Conservation (phyloP, 2,797 vertebrate species). For the Dendrocincla tyrannina region DNA sequence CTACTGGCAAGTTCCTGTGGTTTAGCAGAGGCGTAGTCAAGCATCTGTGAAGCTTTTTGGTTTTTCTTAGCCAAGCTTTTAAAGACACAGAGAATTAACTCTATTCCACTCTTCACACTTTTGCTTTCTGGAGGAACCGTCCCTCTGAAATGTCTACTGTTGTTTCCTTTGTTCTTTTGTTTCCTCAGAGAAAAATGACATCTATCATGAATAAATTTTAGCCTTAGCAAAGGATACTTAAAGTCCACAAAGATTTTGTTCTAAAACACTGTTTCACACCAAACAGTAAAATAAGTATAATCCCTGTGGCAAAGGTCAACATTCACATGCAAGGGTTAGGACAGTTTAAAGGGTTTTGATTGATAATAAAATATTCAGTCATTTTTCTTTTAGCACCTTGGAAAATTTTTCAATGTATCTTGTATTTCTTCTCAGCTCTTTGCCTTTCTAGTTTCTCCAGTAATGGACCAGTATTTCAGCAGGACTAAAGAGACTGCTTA, state of each 20-base stretch:
- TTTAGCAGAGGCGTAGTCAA: not conserved
- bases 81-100: not conserved
- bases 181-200: not conserved
- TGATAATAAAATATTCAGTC: not conserved
- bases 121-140: not conserved
- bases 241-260: not conserved
- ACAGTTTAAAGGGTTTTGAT: not conserved
- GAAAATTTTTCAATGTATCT: not conserved
- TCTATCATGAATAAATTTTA: slow-evolving; percentile 3
- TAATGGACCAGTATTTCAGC: not conserved
- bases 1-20: slow-evolving; percentile 6
- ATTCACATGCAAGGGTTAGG: not conserved
- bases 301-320: not conserved
- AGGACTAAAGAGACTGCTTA: not conserved
- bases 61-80: not conserved
- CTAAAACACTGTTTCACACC: not conserved
- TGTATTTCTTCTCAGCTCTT: not conserved
- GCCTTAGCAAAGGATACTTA: slow-evolving; percentile 19
- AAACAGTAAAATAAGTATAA: not conserved
- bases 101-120: not conserved
- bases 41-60: not conserved
- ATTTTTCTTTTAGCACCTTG: not conserved
- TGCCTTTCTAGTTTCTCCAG: not conserved
- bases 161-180: not conserved
- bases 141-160: not conserved